These are phyloP conservation scores for Numenius arquata DNA, from an alignment of 2,113 vertebrate genomes.

Conservation along the genomic window DNA sequence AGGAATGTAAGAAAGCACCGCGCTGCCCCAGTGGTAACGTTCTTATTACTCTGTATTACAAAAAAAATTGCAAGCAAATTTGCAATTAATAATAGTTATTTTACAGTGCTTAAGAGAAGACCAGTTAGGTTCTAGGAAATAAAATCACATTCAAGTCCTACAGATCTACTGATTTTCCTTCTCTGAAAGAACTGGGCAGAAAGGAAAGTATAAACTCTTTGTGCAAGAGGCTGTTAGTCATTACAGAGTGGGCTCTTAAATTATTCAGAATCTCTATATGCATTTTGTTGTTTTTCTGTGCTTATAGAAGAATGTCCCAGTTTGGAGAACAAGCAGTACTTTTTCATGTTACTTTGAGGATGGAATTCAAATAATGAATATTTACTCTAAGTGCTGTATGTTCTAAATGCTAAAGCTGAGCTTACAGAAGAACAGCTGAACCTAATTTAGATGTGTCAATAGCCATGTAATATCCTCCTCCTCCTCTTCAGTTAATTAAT, in stretches of 20 bases:
- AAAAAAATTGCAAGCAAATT: background rate
- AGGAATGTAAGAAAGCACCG: background rate
- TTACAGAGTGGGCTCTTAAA: background rate
- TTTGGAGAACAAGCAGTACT: constrained; percentile 27
- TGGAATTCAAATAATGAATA: background rate
- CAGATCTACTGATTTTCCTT: background rate
- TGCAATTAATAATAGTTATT: background rate
- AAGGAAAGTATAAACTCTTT: background rate
- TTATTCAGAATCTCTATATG: background rate
- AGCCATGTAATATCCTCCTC: background rate
- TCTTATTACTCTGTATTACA: background rate
- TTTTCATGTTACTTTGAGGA: background rate
- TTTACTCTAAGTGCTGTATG: background rate
- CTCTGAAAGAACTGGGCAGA: background rate
- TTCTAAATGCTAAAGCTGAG: constrained; percentile 19
- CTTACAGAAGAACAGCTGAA: constrained; percentile 12
- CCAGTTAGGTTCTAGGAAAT: background rate
- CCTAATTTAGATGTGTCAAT: constrained; percentile 20
- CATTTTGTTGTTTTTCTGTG: background rate
- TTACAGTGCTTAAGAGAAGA: background rate
- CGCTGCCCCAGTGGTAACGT: rapidly evolving
- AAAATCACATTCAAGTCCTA: background rate
- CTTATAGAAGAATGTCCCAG: background rate
- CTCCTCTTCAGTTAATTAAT: constrained; percentile 28
- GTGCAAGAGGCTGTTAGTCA: constrained; percentile 15